Base-by-base conservation (phyloP, 2,888 invertebrate species). In the Allygus modestus region DNA sequence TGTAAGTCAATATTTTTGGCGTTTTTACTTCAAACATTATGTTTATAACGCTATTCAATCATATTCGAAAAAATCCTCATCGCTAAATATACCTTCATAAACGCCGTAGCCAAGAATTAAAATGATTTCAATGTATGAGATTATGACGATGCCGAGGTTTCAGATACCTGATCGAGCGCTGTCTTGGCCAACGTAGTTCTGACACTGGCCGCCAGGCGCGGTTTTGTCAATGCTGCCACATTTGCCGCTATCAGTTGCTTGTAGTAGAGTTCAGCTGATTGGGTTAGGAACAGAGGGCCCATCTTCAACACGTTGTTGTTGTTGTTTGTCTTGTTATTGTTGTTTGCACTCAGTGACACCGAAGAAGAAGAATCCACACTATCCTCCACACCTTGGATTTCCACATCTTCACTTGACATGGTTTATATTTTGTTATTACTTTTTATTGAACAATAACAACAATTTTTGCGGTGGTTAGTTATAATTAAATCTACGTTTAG, bases 221-320 rank as follows among this genome's bases (percentile, higher is more conserved):
- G 81, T 61, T 86, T 87, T 17, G 87, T 86, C 46, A 88, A 82
- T 1, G 85, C 87, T 33, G 86, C 87, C 23, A 87, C 87, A 85
- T 88, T 85, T 20, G 88, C 88, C 4, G 88, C 88, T 65, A 88
- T 85, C 69, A 88, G 85, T 77, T 88, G 88, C 84, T 88, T 88
- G 86, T 88, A 88, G 86, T 88, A 88, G 37, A 88, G 58, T 43
- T 87, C 86, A 31, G 87, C 86, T 61, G 86, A 84, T 89, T 90
- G 92, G 73, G 93, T 93, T 82, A 94, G 91, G 15, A 96, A 96
- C 89, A 96, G 91, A 86, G 96, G 92, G 88, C 94, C 96, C 90
- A 96, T 96, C 89, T 96, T 96, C 20, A 77, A 31, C 75, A 83
- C 81, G 75, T 77, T 77, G 43, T 81, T 81, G 58, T 85, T 77